phyloP scores from a whole-genome alignment of 2,113 vertebrate species.

The Crypturellus undulatus region DNA sequence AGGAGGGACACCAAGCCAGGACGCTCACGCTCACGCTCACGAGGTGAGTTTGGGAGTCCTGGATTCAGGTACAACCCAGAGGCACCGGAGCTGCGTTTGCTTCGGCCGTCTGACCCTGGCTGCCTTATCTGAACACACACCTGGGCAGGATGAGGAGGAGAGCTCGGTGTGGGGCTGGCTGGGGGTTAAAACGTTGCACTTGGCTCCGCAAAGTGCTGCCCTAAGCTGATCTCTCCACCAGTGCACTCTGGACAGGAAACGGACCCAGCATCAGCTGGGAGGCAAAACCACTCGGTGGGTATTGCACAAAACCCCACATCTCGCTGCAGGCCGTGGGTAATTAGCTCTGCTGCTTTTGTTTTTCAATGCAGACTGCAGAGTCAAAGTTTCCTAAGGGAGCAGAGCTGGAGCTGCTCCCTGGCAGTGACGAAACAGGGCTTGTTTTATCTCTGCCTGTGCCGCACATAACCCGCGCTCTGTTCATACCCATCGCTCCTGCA shows the following conservation, averaged over 20 bases:
- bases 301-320: background rate
- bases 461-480: rapidly evolving
- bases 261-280: background rate
- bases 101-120: background rate
- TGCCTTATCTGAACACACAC: rapidly evolving
- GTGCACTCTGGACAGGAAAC: background rate
- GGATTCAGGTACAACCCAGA: background rate
- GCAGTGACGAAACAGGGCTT: background rate
- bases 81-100: background rate
- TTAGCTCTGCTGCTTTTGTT: background rate
- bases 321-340: background rate
- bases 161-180: too few relatives aligned
- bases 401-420: background rate
- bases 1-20: background rate
- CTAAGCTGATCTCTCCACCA: background rate
- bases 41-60: background rate
- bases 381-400: background rate
- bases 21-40: background rate
- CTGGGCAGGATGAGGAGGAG: background rate
- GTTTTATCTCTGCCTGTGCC: background rate
- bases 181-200: background rate
- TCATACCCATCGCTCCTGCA: rapidly evolving
- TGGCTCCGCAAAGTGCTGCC: background rate
- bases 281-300: background rate
- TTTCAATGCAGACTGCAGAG: background rate